A percentile compares a stretch with the other conserved stretches of the same genome.
phyloP scores from a whole-genome alignment of 2,113 vertebrate species.

The Hippocampus zosterae region DNA sequence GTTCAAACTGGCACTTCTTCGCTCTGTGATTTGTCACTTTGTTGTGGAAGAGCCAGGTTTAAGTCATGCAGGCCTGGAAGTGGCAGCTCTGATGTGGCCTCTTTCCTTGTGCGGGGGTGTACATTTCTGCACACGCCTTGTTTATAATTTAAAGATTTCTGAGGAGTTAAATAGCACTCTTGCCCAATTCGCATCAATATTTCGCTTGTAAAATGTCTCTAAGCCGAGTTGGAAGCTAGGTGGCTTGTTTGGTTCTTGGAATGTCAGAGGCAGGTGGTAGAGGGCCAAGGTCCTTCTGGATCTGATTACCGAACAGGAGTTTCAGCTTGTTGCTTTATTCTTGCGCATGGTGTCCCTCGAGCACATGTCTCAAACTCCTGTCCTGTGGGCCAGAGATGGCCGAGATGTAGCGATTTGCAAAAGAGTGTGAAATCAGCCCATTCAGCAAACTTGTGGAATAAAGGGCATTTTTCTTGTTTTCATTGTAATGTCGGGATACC shows the following conservation, averaged over 20 bases:
- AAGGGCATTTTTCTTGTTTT: too few species aligned
- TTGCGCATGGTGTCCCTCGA: constrained; percentile 47
- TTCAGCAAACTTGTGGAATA: neutral
- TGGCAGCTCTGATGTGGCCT: constrained; percentile 57
- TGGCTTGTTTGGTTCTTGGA: constrained; percentile 63
- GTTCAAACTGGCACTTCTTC: constrained; percentile 31
- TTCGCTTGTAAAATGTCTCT: constrained; percentile 65
- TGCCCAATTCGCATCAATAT: constrained; percentile 69
- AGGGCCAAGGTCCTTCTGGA: constrained; percentile 70
- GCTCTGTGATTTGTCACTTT: constrained; percentile 27
- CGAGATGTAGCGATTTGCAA: too few species aligned
- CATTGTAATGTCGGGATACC: too few species aligned
- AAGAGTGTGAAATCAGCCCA: too few species aligned
- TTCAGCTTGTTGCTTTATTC: constrained; percentile 50
- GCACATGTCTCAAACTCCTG: neutral
- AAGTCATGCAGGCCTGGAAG: constrained; percentile 40
- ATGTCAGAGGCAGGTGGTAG: constrained; percentile 63
- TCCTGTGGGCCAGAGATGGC: neutral
- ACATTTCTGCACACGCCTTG: constrained; percentile 49
- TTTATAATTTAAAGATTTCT: constrained; percentile 70
- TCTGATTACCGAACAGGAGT: constrained; percentile 78
- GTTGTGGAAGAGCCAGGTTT: constrained; percentile 39
- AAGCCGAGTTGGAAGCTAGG: constrained; percentile 56
- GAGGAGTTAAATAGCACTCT: constrained; percentile 66
- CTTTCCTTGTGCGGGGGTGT: constrained; percentile 43